Percentiles rank a stretch among this genome's conserved stretches.
These are phyloP conservation scores for Hyperoplus lanceolatus DNA, from an alignment of 2,797 vertebrate species.

Conservation along the genomic window DNA sequence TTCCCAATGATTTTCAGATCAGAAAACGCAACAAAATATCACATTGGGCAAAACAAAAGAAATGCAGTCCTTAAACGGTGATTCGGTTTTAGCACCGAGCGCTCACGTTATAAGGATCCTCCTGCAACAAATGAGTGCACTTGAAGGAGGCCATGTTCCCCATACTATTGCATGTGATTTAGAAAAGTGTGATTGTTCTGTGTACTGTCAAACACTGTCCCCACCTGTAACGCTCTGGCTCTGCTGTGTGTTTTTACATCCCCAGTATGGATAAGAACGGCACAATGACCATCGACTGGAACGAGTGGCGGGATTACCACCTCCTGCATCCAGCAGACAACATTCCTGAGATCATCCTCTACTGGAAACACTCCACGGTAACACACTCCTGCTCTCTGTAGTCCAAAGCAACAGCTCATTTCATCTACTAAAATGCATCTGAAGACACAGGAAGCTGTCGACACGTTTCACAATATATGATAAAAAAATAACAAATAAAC, in stretches of 20 bases:
- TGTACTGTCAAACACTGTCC: neutral
- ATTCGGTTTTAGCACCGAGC: neutral
- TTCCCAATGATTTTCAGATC: neutral
- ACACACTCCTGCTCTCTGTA: constrained; percentile 49
- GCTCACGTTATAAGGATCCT: too few species aligned
- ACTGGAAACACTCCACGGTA: constrained; percentile 99
- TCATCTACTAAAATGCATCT: neutral
- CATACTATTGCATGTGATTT: constrained; percentile 33
- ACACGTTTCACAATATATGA: too few species aligned
- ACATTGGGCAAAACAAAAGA: neutral
- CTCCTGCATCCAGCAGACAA: constrained; percentile 94
- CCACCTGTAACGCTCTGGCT: constrained; percentile 1
- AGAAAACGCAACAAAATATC: neutral
- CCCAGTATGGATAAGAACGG: constrained; percentile 97
- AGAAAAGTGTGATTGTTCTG: neutral
- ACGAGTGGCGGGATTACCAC: constrained; percentile 97
- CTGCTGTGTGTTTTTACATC: neutral
- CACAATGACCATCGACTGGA: constrained; percentile 98
- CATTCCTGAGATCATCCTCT: constrained; percentile 97
- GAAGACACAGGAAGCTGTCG: neutral
- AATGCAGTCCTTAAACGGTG: constrained; percentile 4
- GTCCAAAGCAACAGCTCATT: neutral
- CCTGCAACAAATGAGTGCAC: constrained; percentile 11
- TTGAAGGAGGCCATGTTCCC: neutral
- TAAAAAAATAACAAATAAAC: neutral